A percentile compares a stretch with the other conserved stretches of the same genome.
Conservation (phyloP, 2,888 invertebrate genomes). For the Caenorhabditis plicata region DNA sequence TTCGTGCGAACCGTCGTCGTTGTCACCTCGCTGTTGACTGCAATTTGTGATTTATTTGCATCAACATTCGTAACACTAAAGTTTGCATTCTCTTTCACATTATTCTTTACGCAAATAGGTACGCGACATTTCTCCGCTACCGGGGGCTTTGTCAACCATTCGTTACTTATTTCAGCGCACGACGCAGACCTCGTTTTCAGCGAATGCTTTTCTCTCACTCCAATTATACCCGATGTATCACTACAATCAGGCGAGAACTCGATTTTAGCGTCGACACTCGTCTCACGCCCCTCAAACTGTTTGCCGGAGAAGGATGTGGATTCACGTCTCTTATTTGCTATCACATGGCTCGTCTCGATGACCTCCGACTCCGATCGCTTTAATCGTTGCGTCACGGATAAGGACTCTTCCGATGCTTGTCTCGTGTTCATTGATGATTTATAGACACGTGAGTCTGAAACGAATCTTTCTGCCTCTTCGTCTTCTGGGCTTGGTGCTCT, state of each 20-base stretch:
- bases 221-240: constrained; percentile 6
- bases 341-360: background rate
- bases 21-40: constrained; percentile 16
- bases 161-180: constrained; percentile 1
- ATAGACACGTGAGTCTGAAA: constrained; percentile 15
- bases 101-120: constrained; percentile 11
- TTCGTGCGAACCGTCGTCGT: constrained; percentile 23
- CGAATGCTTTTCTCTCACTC: constrained; percentile 2
- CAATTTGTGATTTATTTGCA: constrained; percentile 6
- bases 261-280: constrained; percentile 18
- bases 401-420: constrained; percentile 22
- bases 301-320: constrained; percentile 13
- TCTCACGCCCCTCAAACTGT: constrained; percentile 14
- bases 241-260: background rate
- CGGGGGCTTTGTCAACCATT: constrained; percentile 1
- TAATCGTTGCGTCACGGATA: constrained; percentile 6
- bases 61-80: constrained; percentile 14
- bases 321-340: constrained; percentile 1
- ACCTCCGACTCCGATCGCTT: constrained; percentile 13
- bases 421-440: constrained; percentile 17
- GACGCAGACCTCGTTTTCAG: background rate
- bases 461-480: constrained; percentile 17
- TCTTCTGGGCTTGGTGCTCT: constrained; percentile 23
- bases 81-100: constrained; percentile 22
- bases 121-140: constrained; percentile 4